These are phyloP conservation scores for Hirtodrosophila histrioides DNA, from an alignment of 2,888 invertebrate species.

Conservation along the genomic window DNA sequence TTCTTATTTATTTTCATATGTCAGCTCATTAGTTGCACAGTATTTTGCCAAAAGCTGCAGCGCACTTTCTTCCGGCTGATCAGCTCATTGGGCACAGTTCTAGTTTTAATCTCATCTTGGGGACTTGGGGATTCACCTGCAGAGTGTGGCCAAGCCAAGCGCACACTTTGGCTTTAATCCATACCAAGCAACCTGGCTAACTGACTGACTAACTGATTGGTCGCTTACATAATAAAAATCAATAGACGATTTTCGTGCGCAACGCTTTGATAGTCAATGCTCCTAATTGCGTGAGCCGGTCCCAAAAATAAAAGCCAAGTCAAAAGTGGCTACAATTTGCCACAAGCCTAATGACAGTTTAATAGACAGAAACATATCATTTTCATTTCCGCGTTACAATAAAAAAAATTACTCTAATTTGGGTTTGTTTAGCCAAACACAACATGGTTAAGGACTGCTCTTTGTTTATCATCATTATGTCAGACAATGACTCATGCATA, in stretches of 20 bases:
- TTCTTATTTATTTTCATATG: conserved; percentile 31
- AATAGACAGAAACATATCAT: conserved; percentile 39
- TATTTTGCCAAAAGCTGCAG: conserved; percentile 44
- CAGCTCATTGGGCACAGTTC: conserved; percentile 67
- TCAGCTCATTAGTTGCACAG: conserved; percentile 45
- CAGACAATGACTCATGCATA: not conserved
- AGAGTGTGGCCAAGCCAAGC: conserved; percentile 39
- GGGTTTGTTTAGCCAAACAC: not conserved
- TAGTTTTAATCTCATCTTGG: conserved; percentile 45
- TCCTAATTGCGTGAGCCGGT: conserved; percentile 41
- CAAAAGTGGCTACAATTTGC: conserved; percentile 33
- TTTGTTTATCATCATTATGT: conserved; percentile 11
- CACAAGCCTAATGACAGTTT: conserved; percentile 46
- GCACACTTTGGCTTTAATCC: conserved; percentile 55
- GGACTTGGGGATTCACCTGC: conserved; percentile 11
- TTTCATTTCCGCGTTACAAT: conserved; percentile 29
- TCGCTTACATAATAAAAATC: conserved; percentile 58
- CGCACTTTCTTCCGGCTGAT: conserved; percentile 69
- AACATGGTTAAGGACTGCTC: not conserved
- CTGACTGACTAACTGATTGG: conserved; percentile 17
- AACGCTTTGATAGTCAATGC: conserved; percentile 40
- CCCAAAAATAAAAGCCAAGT: conserved; percentile 29
- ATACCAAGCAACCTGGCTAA: conserved; percentile 22
- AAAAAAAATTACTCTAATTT: conserved; percentile 11
- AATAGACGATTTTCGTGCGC: conserved; percentile 53